These are phyloP conservation scores for Thripadectes ignobilis DNA, from an alignment of 2,797 vertebrate species.

Conservation along the genomic window DNA sequence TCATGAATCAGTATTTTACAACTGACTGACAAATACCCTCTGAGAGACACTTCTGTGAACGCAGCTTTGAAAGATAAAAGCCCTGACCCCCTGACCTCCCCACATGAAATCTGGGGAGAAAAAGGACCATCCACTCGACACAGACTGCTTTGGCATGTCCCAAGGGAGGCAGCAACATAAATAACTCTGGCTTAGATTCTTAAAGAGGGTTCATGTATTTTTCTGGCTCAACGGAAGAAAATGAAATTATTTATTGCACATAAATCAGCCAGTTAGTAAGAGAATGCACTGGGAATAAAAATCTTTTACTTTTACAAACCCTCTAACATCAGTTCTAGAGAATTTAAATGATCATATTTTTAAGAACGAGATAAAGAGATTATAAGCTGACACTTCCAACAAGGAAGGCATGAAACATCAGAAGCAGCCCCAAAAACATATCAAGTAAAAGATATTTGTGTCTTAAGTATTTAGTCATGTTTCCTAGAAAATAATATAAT, in stretches of 20 bases:
- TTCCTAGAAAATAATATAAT: neutral
- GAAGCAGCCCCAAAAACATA: neutral
- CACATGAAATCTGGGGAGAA: neutral
- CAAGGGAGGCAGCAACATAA: neutral
- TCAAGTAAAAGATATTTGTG: neutral
- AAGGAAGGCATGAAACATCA: neutral
- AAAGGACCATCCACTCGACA: neutral
- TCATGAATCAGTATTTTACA: neutral
- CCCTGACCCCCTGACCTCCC: neutral
- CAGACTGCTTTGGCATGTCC: neutral
- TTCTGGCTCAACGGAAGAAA: neutral
- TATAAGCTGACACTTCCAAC: neutral
- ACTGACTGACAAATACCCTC: neutral
- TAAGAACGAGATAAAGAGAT: neutral
- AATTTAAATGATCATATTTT: neutral
- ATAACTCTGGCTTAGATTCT: neutral
- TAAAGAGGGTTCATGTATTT: neutral
- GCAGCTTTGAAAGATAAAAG: neutral
- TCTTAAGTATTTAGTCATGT: neutral
- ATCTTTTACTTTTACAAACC: neutral
- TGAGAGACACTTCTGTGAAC: neutral
- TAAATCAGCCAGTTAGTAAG: neutral
- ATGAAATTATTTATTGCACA: neutral
- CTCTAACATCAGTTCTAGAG: neutral
- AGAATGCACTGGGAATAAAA: neutral